Base-by-base conservation (phyloP, 2,888 invertebrate genomes). In the Spicauda simplicius region DNA sequence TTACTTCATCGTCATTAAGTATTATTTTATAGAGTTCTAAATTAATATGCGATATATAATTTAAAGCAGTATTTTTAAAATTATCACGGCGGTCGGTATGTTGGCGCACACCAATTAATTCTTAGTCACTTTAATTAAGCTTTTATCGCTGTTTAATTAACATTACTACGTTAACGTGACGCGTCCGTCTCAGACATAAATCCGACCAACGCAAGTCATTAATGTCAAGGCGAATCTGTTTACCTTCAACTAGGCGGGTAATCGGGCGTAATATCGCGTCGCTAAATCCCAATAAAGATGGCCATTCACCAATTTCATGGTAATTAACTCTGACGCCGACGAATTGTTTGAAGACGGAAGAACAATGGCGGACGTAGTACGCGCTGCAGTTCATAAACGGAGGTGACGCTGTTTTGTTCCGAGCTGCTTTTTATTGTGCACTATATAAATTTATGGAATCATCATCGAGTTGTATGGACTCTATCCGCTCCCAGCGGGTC, bases 361-460 rank as follows among this genome's bases (percentile, higher is more conserved):
- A 84, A 87, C 85, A 87, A 86, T 87, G 84, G 84, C 19, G 61
- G 75, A 79, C 79, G 76, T 80, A 79, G 76, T 76, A 80, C 74
- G 72, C 72, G 77, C 72, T 54, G 74, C 80, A 85, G 84, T 86
- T 82, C 85, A 87, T 91, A 91, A 91, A 91, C 75, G 71, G 77
- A 82, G 87, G 88, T 88, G 91, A 90, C 90, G 88, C 80, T 79
- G 86, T 87, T 88, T 91, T 91, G 91, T 91, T 90, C 85, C 79
- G 78, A 86, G 78, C 82, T 82, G 82, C 79, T 78, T 86, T 91
- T 93, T 92, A 93, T 91, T 89, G 83, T 87, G 87, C 85, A 91
- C 90, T 85, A 88, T 93, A 92, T 93, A 92, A 81, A 88, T 93
- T 93, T 93, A 92, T 93, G 90, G 92, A 93, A 91, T 91, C 90